Evolutionary conservation across 2,113 vertebrate genomes (phyloP).

Genomic region (Chrysemys picta): DNA sequence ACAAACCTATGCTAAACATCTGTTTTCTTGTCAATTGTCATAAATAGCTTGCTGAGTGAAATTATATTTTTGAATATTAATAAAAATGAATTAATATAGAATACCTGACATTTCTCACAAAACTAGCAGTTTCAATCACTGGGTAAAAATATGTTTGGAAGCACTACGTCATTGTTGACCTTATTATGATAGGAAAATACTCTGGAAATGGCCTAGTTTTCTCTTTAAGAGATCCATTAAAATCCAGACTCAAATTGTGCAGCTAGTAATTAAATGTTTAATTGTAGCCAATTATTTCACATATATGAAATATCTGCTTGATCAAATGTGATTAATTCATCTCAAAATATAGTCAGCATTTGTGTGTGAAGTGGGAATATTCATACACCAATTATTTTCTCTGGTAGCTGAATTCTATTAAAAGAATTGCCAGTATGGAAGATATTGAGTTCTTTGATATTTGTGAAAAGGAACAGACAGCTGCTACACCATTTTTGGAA

Average conservation of each 20-base stretch:
- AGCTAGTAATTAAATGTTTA: background rate
- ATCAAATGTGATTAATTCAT: background rate
- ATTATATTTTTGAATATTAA: background rate
- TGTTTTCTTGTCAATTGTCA: background rate
- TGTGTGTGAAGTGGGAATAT: background rate
- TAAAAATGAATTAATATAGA: background rate
- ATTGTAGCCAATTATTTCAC: background rate
- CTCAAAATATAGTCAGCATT: background rate
- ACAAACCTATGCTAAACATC: background rate
- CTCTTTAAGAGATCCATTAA: background rate
- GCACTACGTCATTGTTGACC: background rate
- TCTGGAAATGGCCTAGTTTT: background rate
- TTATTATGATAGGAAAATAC: background rate
- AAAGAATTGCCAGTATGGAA: constrained; percentile 5
- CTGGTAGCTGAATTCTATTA: background rate
- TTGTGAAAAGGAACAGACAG: background rate
- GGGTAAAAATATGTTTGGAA: background rate
- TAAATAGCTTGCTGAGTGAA: background rate
- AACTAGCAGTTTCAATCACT: background rate
- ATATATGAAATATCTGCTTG: background rate
- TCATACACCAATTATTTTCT: background rate
- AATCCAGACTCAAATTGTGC: background rate
- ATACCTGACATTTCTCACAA: background rate
- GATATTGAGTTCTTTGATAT: background rate
- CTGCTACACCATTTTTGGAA: background rate